Evolutionary conservation across 2,888 invertebrate species (phyloP), one percentile per base, ranked within the genome.

Genomic region (Drosophila tanythrix): DNA sequence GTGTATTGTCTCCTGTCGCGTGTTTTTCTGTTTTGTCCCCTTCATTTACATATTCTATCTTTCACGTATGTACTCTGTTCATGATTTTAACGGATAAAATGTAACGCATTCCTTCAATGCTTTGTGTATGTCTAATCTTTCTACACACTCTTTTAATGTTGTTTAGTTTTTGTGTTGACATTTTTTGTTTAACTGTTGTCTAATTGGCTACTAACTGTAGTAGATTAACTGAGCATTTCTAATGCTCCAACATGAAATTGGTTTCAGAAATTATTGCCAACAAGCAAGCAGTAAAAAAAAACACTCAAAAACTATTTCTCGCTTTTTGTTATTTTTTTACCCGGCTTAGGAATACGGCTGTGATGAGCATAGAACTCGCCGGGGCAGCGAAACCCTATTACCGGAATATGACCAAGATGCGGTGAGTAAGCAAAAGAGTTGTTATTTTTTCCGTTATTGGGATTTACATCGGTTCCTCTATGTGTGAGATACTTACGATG

Each of bases 361-460:
- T 92, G 93, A 93, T 91, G 93, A 93, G 85, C 92, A 91, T 88
- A 91, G 93, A 88, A 92, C 93, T 77, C 92, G 93, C 83, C 92
- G 93, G 90, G 92, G 93, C 83, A 93, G 93, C 89, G 93, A 93
- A 90, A 92, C 92, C 77, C 93, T 93, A 84, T 87, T 93, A 90
- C 91, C 92, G 89, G 93, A 93, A 85, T 93, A 93, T 82, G 93
- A 92, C 76, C 93, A 92, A 86, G 93, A 93, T 91, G 83, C 92
- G 93, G 93, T 93, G 91, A 93, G 93, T 92, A 86, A 77, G 83
- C 60, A 27, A 51, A 53, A 40, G 50, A 57, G 64, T 56, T 46
- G 46, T n/a, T 53, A 11, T 4, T 3, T 3, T 48, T 35, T 48
- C 35, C 21, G 4, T 33, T 58, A 46, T 40, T 40, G 31, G 31